Evolutionary conservation across 2,888 invertebrate genomes (phyloP), one percentile per base, ranked within the genome.

Genomic region (Saturnia pavonia): DNA sequence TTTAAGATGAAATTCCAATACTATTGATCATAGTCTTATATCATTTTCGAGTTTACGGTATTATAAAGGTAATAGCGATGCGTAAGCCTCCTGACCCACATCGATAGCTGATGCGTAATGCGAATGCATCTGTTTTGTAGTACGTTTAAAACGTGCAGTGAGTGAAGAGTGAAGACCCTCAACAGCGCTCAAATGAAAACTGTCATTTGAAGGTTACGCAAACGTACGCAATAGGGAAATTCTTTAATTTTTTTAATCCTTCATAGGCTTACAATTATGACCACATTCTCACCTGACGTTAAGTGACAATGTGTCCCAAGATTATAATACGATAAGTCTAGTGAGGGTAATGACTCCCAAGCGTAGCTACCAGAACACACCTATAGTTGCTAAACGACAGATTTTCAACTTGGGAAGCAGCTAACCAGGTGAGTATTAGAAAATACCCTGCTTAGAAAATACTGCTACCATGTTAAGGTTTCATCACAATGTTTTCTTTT

Each of bases 71-170:
- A 80, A 80, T 76, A 74, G 77, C 67, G 77, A 75, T 80, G 75
- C 78, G 78, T 78, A 82, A 85, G 83, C 89, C 88, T 88, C 84
- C 88, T 93, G 92, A 93, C 93, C 92, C 89, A 93, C 82, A 92
- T 93, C 81, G 83, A 11, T 77, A 76, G 73, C 74, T 79, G 76
- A 85, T 89, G 89, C 88, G 89, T 91, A 88, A 82, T 88, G 91
- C 89, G 88, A 89, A 88, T 91, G 89, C 91, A 91, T 51, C 82
- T 82, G 83, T 78, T 82, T 78, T 82, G 76, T 78, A 73, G 73
- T 78, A 81, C 77, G 71, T 69, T 76, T 77, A 81, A 74, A 77
- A 74, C 74, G 76, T 75, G 80, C 75, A 78, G 74, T 78, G 76
- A 77, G 76, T 77, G 74, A 72, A 70, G 67, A 67, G 51, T n/a